phyloP scores from a whole-genome alignment of 2,797 vertebrate genomes.

The Lemur catta region DNA sequence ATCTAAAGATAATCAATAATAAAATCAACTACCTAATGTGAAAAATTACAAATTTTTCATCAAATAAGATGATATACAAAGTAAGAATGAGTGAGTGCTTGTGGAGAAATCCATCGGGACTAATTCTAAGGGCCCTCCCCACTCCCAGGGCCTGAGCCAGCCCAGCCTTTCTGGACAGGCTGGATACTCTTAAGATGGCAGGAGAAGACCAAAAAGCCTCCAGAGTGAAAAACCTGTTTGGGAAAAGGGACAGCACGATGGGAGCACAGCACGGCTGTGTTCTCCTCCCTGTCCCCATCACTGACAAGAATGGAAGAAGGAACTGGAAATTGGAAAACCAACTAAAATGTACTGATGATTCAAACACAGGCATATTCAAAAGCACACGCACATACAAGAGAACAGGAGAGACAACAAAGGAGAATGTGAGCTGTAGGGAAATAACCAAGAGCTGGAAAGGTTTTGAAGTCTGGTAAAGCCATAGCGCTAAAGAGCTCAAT shows the following conservation, averaged over 20 bases:
- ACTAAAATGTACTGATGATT: neutral
- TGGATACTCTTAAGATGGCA: neutral
- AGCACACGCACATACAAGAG: neutral
- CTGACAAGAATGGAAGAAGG: neutral
- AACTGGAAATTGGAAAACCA: neutral
- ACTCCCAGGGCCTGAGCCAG: accelerated
- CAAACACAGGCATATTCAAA: neutral
- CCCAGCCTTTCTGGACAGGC: neutral
- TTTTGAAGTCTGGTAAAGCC: neutral
- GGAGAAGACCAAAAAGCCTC: neutral
- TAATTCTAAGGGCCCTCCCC: neutral
- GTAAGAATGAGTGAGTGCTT: neutral
- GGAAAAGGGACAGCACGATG: neutral
- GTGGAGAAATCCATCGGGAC: neutral
- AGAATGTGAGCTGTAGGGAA: neutral
- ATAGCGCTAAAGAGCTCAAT: neutral
- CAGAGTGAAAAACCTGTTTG: neutral
- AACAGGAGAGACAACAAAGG: neutral
- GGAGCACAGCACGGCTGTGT: neutral
- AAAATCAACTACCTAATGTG: neutral
- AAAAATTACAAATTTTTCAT: neutral
- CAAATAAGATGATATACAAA: neutral
- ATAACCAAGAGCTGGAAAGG: neutral
- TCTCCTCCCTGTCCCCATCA: neutral
- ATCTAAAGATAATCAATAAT: neutral